Conservation (phyloP, 2,797 vertebrate species). For the Propithecus deckenii region DNA sequence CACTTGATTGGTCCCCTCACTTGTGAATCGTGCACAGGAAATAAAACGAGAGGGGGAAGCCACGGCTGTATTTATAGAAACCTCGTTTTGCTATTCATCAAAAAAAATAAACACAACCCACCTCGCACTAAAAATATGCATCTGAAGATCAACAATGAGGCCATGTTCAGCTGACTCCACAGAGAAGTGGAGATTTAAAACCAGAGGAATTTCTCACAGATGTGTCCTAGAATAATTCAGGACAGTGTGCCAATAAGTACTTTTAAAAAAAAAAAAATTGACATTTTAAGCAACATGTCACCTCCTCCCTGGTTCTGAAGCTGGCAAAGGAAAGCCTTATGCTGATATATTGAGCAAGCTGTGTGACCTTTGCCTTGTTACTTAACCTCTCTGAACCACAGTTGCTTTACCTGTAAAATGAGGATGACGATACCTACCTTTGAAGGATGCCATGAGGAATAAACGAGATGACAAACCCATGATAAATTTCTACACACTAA, state of each 20-base stretch:
- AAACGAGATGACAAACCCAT: rapidly evolving
- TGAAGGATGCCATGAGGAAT: neutral
- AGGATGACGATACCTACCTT: neutral
- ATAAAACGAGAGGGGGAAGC: conserved; percentile 54
- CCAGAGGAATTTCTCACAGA: conserved; percentile 75
- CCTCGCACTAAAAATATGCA: conserved; percentile 77
- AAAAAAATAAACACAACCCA: conserved; percentile 78
- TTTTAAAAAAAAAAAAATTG: neutral
- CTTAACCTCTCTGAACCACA: neutral
- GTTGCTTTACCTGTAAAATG: neutral
- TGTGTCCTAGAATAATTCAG: conserved; percentile 11
- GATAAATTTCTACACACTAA: neutral
- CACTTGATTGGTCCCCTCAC: conserved; percentile 61
- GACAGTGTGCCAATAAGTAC: conserved; percentile 51
- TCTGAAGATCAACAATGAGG: conserved; percentile 75
- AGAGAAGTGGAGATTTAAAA: conserved; percentile 67
- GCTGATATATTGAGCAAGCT: neutral
- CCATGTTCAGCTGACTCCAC: conserved; percentile 75
- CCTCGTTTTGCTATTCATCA: conserved; percentile 83
- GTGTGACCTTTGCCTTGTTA: neutral
- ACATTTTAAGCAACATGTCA: neutral
- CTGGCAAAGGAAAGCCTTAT: neutral
- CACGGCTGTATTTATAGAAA: conserved; percentile 85
- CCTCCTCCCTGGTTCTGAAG: neutral
- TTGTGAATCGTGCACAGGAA: conserved; percentile 82